phyloP scores from a whole-genome alignment of 2,888 invertebrate species.

The Cryptocheilus praepositus region DNA sequence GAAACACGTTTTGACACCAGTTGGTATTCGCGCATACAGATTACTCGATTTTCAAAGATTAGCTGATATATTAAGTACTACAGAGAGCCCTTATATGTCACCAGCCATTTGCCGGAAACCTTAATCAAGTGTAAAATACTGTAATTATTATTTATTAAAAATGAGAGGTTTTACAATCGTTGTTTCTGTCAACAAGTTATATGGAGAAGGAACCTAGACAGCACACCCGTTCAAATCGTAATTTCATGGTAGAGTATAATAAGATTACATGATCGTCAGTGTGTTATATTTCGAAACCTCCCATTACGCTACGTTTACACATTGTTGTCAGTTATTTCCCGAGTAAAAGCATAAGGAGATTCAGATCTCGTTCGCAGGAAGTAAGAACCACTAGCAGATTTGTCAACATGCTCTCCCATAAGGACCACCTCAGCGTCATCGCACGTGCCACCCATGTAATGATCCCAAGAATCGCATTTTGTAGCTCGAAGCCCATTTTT shows the following conservation, averaged over 20 bases:
- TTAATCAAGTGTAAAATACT: conserved; percentile 55
- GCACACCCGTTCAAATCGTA: no score
- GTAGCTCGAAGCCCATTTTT: conserved; percentile 67
- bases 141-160: conserved; percentile 65
- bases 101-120: conserved; percentile 12
- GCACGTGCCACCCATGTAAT: conserved; percentile 64
- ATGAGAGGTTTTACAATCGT: conserved; percentile 10
- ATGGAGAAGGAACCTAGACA: background rate
- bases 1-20: conserved; percentile 10
- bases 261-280: background rate
- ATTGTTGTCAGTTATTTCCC: conserved; percentile 44
- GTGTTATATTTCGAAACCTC: background rate
- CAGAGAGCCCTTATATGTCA: background rate
- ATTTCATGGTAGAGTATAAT: no score
- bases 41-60: conserved; percentile 37
- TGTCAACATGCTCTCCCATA: conserved; percentile 69
- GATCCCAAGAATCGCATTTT: conserved; percentile 71
- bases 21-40: conserved; percentile 1
- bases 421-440: conserved; percentile 44
- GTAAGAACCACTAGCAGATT: conserved; percentile 63
- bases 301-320: conserved; percentile 27
- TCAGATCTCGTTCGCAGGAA: conserved; percentile 67
- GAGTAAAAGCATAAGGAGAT: conserved; percentile 60
- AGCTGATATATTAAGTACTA: conserved; percentile 24
- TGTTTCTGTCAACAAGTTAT: background rate